A percentile compares a stretch with the other conserved stretches of the same genome.
Evolutionary conservation across 2,113 vertebrate species (phyloP).

Genomic region (Callithrix jacchus): DNA sequence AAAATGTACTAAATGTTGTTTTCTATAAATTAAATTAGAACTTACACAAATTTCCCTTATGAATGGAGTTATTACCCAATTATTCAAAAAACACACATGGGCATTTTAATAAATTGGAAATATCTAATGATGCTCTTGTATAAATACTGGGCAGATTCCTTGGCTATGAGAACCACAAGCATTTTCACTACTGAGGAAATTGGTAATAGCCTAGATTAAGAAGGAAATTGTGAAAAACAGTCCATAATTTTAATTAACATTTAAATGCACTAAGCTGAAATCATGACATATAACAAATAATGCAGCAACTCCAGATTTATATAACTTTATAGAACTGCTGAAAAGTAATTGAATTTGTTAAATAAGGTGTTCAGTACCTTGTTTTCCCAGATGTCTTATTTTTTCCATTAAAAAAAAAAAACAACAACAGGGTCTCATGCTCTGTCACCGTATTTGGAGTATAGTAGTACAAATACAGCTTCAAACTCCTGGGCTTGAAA

Average conservation of each 20-base stretch:
- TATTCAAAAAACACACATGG: not conserved
- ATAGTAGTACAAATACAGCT: too few relatives aligned
- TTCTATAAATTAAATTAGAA: conserved; percentile 14
- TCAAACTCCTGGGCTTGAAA: too few relatives aligned
- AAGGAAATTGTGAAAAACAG: not conserved
- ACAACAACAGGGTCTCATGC: too few relatives aligned
- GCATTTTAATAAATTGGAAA: conserved; percentile 44
- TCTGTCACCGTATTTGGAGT: too few relatives aligned
- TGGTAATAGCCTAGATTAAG: conserved; percentile 11
- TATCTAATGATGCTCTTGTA: not conserved
- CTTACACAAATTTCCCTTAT: not conserved
- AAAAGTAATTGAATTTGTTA: not conserved
- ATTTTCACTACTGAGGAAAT: conserved; percentile 6
- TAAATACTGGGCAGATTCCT: not conserved
- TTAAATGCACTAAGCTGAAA: not conserved
- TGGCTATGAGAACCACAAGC: not conserved
- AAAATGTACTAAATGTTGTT: not conserved
- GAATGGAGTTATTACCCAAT: not conserved
- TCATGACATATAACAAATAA: not conserved
- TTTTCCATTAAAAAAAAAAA: too few relatives aligned
- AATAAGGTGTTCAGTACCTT: not conserved
- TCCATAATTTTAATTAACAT: not conserved
- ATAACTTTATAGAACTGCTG: not conserved
- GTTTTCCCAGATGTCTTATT: not conserved
- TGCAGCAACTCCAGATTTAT: not conserved